phyloP scores from a whole-genome alignment of 2,888 invertebrate genomes.

The Eupithecia inturbata region DNA sequence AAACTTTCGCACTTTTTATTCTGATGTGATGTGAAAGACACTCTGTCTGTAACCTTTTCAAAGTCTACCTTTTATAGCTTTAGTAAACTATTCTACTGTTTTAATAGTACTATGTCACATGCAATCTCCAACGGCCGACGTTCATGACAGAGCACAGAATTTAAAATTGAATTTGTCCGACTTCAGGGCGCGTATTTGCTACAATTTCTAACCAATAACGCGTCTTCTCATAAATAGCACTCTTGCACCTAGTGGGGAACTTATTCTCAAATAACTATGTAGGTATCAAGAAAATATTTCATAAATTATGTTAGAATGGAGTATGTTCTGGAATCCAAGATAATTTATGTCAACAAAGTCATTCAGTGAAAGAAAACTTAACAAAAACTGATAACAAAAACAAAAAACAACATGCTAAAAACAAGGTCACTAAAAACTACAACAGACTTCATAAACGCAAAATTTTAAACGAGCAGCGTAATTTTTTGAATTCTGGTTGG shows the following conservation, averaged over 20 bases:
- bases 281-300: no score
- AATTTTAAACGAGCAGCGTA: no score
- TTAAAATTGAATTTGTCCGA: constrained; percentile 40
- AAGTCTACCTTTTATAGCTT: background rate
- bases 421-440: no score
- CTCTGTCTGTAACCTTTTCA: background rate
- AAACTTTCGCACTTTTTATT: background rate
- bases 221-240: background rate
- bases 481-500: no score
- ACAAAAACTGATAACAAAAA: background rate
- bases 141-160: constrained; percentile 40
- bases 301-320: no score
- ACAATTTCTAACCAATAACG: constrained; percentile 5
- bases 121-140: constrained; percentile 32
- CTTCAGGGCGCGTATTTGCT: constrained; percentile 9
- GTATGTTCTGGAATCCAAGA: background rate
- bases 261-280: background rate
- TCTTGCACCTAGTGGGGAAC: background rate
- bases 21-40: background rate
- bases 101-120: constrained; percentile 8
- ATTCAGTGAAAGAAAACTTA: background rate
- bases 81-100: background rate
- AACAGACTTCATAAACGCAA: no score
- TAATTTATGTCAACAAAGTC: background rate
- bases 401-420: no score